Percentiles rank a stretch among this genome's conserved stretches.
These are phyloP conservation scores for Ametastegia equiseti DNA, from an alignment of 2,888 invertebrate genomes.

Conservation along the genomic window DNA sequence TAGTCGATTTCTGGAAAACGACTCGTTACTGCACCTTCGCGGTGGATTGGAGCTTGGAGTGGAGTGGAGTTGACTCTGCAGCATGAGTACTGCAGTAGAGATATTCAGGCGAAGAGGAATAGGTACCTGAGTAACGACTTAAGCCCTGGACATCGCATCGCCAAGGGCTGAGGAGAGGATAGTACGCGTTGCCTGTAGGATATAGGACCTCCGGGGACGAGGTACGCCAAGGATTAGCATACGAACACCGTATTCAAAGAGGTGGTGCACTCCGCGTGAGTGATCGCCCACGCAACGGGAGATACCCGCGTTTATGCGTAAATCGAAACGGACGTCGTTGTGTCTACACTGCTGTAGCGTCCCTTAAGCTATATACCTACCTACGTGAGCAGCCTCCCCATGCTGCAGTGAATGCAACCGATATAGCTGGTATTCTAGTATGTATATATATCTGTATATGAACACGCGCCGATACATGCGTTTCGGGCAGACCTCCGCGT, in stretches of 20 bases:
- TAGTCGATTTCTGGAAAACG: slow-evolving; percentile 24
- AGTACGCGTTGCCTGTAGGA: background rate
- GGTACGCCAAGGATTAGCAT: slow-evolving; percentile 47
- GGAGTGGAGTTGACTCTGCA: no score
- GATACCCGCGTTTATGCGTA: slow-evolving; percentile 47
- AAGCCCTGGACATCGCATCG: slow-evolving; percentile 27
- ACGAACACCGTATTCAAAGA: slow-evolving; percentile 47
- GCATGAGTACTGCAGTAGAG: no score
- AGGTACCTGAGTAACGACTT: slow-evolving; percentile 28
- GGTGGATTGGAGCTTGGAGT: no score
- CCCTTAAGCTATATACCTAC: background rate
- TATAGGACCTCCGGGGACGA: slow-evolving; percentile 45
- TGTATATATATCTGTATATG: slow-evolving; percentile 35
- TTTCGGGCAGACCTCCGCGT: slow-evolving; percentile 43
- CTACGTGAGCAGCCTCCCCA: no score
- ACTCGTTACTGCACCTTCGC: background rate
- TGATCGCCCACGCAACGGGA: slow-evolving; percentile 47
- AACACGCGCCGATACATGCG: slow-evolving; percentile 47
- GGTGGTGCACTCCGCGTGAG: slow-evolving; percentile 47
- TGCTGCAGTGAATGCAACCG: slow-evolving; percentile 19
- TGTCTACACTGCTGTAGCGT: slow-evolving; percentile 31
- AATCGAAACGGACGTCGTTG: slow-evolving; percentile 46
- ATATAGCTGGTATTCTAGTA: no score
- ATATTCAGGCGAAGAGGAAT: slow-evolving; percentile 15
- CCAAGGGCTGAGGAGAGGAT: slow-evolving; percentile 36